Percentiles rank a stretch among this genome's conserved stretches.
Evolutionary conservation across 1,140 invertebrate genomes (phyloP).

Genomic region (Drosophila ambigua): DNA sequence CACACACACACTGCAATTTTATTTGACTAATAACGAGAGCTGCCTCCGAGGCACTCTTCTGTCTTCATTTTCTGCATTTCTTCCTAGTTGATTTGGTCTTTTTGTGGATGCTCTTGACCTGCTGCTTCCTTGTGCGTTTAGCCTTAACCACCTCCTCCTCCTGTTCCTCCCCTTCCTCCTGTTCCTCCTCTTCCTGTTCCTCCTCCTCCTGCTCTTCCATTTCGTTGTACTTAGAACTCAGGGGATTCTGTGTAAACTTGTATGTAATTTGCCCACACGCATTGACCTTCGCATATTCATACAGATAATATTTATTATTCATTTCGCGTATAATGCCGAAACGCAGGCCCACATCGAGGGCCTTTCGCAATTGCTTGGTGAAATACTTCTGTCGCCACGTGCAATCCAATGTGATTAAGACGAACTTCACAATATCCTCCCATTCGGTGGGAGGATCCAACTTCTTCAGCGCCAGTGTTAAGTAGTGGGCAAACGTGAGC

Average conservation of each 20-base stretch:
- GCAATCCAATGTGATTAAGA: constrained; percentile 4
- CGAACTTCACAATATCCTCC: constrained; percentile 25
- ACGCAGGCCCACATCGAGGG: constrained; percentile 35
- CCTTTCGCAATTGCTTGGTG: constrained; percentile 21
- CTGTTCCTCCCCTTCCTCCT: neutral
- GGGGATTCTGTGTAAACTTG: constrained; percentile 9
- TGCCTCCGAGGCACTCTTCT: no score
- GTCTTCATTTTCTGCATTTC: neutral
- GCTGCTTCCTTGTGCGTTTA: neutral
- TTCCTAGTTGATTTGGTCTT: neutral
- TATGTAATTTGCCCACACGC: constrained; percentile 17
- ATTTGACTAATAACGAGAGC: neutral
- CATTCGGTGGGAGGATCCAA: constrained; percentile 33
- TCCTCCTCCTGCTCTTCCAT: neutral
- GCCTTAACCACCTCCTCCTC: neutral
- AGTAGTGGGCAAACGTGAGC: constrained; percentile 36
- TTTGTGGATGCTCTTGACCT: neutral
- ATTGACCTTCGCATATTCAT: constrained; percentile 43
- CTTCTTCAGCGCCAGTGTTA: constrained; percentile 22
- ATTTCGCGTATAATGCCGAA: constrained; percentile 47
- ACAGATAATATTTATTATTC: constrained; percentile 51
- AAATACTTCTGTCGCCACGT: constrained; percentile 14
- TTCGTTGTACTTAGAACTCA: neutral
- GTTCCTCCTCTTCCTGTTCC: neutral
- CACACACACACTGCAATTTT: neutral